Evolutionary conservation across 2,888 invertebrate species (phyloP).

Genomic region (Heliconius sara): DNA sequence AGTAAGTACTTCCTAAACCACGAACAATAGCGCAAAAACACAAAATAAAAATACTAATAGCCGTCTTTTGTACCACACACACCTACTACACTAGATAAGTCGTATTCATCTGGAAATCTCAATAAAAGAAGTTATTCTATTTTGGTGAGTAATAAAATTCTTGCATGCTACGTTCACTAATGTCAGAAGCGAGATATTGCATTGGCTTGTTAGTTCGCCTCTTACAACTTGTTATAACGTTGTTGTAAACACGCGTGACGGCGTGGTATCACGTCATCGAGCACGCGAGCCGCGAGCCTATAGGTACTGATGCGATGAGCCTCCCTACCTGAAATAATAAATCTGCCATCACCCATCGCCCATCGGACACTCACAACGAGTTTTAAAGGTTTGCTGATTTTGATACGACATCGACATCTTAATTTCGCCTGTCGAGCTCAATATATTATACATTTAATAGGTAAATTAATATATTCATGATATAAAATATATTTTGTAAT

Average conservation of each 20-base stretch:
- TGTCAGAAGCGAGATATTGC: constrained; percentile 60
- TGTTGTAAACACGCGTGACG: constrained; percentile 79
- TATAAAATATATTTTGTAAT: not conserved
- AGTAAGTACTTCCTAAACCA: not conserved
- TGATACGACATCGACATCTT: constrained; percentile 48
- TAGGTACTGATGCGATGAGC: constrained; percentile 56
- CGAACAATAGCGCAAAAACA: no score
- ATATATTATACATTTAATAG: constrained; percentile 11
- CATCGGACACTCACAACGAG: constrained; percentile 50
- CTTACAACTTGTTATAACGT: constrained; percentile 76
- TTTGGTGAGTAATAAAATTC: constrained; percentile 56
- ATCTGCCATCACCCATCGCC: constrained; percentile 49
- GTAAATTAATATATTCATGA: not conserved
- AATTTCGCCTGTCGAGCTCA: constrained; percentile 41
- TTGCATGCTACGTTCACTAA: constrained; percentile 61
- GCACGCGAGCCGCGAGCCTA: constrained; percentile 68
- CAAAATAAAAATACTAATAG: no score
- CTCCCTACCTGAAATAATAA: constrained; percentile 56
- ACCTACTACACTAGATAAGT: not conserved
- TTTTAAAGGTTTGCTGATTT: constrained; percentile 47
- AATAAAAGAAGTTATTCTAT: constrained; percentile 38
- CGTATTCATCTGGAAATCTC: not conserved
- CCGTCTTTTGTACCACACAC: not conserved
- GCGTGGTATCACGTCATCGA: constrained; percentile 74
- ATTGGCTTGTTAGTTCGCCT: constrained; percentile 73